phyloP scores from a whole-genome alignment of 2,113 vertebrate species.

The Neolamprologus fasciatus region DNA sequence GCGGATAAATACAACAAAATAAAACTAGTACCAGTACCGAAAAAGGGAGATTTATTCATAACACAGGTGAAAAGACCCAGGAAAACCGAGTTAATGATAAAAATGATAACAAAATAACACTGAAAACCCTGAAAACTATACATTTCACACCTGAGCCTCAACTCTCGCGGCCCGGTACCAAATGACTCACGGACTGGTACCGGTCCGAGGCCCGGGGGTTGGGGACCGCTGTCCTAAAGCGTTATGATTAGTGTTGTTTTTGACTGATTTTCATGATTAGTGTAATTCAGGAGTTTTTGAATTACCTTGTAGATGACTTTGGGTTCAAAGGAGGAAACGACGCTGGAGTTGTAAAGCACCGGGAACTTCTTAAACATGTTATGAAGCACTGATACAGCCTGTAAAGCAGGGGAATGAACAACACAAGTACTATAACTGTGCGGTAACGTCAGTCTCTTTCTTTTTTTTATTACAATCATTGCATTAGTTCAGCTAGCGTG shows the following conservation, averaged over 20 bases:
- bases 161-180: no score
- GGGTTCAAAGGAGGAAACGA: slow-evolving; percentile 91
- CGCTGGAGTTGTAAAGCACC: slow-evolving; percentile 80
- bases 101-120: no score
- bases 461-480: neutral
- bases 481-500: neutral
- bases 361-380: slow-evolving; percentile 81
- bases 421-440: neutral
- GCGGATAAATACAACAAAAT: no score
- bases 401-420: neutral
- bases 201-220: no score
- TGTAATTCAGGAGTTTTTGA: neutral
- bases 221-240: neutral
- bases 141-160: no score
- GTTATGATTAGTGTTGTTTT: neutral
- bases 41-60: no score
- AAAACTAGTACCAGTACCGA: no score
- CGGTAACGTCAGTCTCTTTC: neutral
- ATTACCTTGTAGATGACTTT: slow-evolving; percentile 92
- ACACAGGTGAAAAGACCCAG: no score
- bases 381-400: slow-evolving; percentile 81
- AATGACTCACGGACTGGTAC: no score
- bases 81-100: no score
- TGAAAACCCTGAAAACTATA: no score
- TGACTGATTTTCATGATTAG: neutral